A percentile compares a stretch with the other conserved stretches of the same genome.
Conservation (phyloP, 2,113 vertebrate species). For the Calidris pugnax region DNA sequence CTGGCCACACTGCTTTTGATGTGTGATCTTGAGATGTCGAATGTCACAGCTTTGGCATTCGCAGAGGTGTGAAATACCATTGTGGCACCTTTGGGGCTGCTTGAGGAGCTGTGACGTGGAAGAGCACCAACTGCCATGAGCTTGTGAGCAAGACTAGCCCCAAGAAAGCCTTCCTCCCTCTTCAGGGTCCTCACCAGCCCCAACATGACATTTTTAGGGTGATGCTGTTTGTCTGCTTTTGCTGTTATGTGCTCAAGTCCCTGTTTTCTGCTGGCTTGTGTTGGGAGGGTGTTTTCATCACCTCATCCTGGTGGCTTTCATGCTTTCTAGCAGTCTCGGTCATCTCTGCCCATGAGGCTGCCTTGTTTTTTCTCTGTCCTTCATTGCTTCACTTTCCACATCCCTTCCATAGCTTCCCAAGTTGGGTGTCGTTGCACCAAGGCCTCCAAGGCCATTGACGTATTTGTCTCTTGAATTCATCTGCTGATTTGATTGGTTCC, state of each 20-base stretch:
- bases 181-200: not conserved
- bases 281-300: not conserved
- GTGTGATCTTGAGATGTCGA: not conserved
- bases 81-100: not conserved
- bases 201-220: not conserved
- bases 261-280: not conserved
- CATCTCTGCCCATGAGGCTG: not conserved
- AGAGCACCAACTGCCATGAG: not conserved
- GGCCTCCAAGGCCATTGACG: not conserved
- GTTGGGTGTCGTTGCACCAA: not conserved
- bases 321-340: not conserved
- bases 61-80: not conserved
- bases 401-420: not conserved
- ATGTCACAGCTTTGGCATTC: not conserved
- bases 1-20: not conserved
- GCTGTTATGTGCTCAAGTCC: accelerated
- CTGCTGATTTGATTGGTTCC: not conserved
- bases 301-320: accelerated
- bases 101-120: accelerated
- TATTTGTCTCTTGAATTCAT: not conserved
- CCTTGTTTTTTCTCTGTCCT: not conserved
- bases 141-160: not conserved
- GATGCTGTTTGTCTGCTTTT: not conserved
- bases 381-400: not conserved
- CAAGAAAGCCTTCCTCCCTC: not conserved